phyloP scores from a whole-genome alignment of 1,140 invertebrate genomes.

The Cyclargus thomasi region DNA sequence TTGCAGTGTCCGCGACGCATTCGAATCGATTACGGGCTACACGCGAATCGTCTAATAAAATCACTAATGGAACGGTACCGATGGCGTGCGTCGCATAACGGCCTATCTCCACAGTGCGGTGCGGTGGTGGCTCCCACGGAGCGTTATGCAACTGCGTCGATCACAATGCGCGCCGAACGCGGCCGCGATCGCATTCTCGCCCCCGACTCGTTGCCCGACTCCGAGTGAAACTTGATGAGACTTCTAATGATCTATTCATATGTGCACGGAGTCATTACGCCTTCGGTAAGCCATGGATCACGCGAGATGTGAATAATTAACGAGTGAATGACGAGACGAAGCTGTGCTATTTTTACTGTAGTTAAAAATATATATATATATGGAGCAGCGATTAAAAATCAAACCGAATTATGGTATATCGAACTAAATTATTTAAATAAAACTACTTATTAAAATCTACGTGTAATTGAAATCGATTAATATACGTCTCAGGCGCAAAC shows the following conservation, averaged over 20 bases:
- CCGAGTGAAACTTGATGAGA: conserved; percentile 50
- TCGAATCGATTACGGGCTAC: conserved; percentile 67
- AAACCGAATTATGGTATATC: no score
- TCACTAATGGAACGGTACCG: conserved; percentile 70
- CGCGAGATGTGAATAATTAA: conserved; percentile 12
- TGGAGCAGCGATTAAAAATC: neutral
- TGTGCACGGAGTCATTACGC: conserved; percentile 17
- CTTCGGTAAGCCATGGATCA: conserved; percentile 12
- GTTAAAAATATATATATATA: neutral
- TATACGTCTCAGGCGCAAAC: neutral
- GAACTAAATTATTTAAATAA: no score
- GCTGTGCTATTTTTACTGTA: conserved; percentile 9
- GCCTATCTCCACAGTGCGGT: conserved; percentile 32
- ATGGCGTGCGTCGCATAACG: conserved; percentile 70
- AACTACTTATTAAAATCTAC: no score
- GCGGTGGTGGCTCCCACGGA: conserved; percentile 51
- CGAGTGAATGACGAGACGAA: neutral
- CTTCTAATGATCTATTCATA: conserved; percentile 36
- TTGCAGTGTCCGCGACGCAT: conserved; percentile 43
- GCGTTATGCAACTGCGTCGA: conserved; percentile 63
- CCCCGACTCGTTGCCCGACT: conserved; percentile 40
- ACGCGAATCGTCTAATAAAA: conserved; percentile 72
- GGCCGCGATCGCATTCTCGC: conserved; percentile 48
- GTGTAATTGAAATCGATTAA: no score
- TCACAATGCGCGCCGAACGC: conserved; percentile 54